Conservation (phyloP, 2,888 invertebrate species). For the Nasonia oneida region DNA sequence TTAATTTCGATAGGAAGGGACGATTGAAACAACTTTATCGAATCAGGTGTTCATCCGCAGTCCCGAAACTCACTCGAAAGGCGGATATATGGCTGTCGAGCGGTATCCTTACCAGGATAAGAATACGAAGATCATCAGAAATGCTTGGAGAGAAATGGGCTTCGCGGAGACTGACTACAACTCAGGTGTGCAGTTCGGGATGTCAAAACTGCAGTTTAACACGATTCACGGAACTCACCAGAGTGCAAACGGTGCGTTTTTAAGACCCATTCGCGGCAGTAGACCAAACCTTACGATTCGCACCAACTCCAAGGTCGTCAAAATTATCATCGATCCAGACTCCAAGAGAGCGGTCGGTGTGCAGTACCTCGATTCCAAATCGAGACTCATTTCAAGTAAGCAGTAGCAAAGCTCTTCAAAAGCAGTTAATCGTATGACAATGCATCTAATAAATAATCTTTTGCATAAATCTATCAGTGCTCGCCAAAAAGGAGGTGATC, state of each 20-base stretch:
- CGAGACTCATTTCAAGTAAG: background rate
- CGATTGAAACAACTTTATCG: background rate
- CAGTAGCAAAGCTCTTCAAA: background rate
- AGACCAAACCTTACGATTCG: background rate
- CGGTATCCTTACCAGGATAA: background rate
- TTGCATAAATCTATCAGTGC: background rate
- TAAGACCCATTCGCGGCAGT: conserved; percentile 83
- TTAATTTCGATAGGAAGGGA: background rate
- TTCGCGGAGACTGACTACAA: background rate
- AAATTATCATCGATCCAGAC: background rate
- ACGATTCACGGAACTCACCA: conserved; percentile 81
- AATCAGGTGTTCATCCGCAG: background rate
- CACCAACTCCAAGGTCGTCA: background rate
- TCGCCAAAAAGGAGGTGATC: conserved; percentile 78
- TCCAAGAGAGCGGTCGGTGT: background rate
- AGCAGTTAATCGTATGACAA: background rate
- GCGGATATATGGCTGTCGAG: background rate
- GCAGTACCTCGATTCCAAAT: background rate
- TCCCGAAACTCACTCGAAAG: background rate
- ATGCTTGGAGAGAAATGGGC: background rate
- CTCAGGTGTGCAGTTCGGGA: background rate
- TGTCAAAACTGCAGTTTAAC: background rate
- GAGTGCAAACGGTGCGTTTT: conserved; percentile 84
- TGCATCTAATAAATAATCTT: background rate
- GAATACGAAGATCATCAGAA: background rate